Base-by-base conservation (phyloP, 2,113 vertebrate species). In the Oreochromis spilurus region DNA sequence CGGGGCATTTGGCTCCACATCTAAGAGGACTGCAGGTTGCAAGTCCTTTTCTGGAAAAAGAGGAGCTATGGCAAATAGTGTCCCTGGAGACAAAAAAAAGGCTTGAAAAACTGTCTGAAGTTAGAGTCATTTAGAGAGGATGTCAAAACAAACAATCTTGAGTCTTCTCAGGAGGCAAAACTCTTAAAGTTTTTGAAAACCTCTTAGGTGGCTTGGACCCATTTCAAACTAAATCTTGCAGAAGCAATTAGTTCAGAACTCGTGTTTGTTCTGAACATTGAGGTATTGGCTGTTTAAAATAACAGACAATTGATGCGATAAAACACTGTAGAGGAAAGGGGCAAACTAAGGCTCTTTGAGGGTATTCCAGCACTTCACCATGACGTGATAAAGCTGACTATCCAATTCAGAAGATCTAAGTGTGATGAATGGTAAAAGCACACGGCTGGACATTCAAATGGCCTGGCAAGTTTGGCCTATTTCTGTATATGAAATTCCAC, bases 401-500 rank as follows among this genome's bases (percentile, higher is more conserved):
- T 36, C 16, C 6, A 58, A 83, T 48, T 75, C 55, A 78, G 43
- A 85, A n/a, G 53, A 88, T 87, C 83, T 58, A 45, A 84, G 6
- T 57, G 87, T 77, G 83, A 82, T 83, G 72, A 50, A 72, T 40
- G 40, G 84, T 67, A 81, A 55, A 75, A 72, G 75, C n/a, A 52
- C 83, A 45, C 1, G 7, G 79, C 31, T 24, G 48, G 60, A 86
- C 70, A 88, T 93, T 88, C 26, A 85, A 87, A 84, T 60, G 80
- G 82, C 85, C 50, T 79, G 79, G 57, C 50, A 54, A 88, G 88
- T 81, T 82, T 52, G 82, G 88, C 81, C 84, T 92, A 92, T 93
- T 95, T 95, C 88, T 91, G 93, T 88, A 89, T 90, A 92, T 91
- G 87, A 92, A 93, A 92, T 94, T 93, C 90, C 87, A 84, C 5